Percentiles rank a stretch among this genome's conserved stretches.
Conservation (phyloP, 2,797 vertebrate species). For the Morus bassanus region DNA sequence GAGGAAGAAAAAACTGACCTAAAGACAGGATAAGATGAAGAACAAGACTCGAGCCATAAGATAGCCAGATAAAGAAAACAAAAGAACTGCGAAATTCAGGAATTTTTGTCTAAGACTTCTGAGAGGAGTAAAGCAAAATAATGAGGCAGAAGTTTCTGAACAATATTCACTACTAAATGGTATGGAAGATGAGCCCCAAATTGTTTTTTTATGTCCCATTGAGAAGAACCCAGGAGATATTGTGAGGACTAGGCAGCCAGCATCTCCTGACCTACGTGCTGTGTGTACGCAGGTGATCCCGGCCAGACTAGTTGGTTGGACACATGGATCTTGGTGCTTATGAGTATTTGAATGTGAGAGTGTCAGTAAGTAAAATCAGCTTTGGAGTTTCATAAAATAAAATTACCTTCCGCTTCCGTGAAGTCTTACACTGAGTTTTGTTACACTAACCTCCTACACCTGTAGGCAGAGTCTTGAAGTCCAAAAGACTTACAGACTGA, state of each 20-base stretch:
- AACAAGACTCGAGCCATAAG: neutral
- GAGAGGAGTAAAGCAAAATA: neutral
- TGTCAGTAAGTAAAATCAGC: neutral
- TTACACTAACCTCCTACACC: neutral
- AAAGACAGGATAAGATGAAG: neutral
- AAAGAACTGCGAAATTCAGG: neutral
- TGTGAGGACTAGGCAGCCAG: neutral
- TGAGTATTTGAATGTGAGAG: neutral
- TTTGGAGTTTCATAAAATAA: neutral
- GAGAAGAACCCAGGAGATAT: neutral
- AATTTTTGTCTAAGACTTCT: neutral
- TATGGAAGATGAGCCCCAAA: neutral
- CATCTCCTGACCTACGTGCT: neutral
- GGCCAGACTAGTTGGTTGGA: neutral
- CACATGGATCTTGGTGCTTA: neutral
- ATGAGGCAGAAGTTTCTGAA: neutral
- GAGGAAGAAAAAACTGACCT: neutral
- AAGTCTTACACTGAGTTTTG: neutral
- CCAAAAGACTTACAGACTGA: neutral
- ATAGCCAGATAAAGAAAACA: neutral
- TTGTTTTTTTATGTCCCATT: neutral
- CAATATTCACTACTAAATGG: neutral
- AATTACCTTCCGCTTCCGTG: neutral
- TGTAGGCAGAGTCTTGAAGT: neutral
- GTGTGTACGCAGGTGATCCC: neutral